A percentile compares a stretch with the other conserved stretches of the same genome.
phyloP scores from a whole-genome alignment of 2,797 vertebrate species.

The Chaenodraco wilsoni region DNA sequence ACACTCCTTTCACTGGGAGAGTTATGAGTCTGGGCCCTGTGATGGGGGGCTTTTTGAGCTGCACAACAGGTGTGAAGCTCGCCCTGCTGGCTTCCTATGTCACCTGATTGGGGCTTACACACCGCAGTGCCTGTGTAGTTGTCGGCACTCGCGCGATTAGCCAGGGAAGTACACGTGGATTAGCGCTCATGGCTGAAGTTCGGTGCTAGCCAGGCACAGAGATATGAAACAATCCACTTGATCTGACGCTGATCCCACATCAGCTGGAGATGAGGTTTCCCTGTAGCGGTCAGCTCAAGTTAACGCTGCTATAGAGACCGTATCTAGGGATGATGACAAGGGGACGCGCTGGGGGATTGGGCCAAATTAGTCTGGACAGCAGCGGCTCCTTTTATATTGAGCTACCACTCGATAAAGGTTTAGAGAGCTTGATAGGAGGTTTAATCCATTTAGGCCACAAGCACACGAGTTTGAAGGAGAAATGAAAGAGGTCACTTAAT shows the following conservation, averaged over 20 bases:
- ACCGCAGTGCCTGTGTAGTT: slow-evolving; percentile 51
- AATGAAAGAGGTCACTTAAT: slow-evolving; percentile 51
- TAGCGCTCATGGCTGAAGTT: slow-evolving; percentile 61
- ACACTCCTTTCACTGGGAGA: slow-evolving; percentile 80
- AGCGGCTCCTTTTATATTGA: slow-evolving; percentile 58
- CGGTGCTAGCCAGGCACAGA: slow-evolving; percentile 15
- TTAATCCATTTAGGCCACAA: slow-evolving; percentile 62
- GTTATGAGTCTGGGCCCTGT: slow-evolving; percentile 79
- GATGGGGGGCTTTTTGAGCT: slow-evolving; percentile 61
- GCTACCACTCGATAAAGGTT: slow-evolving; percentile 62
- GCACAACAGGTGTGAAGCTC: slow-evolving; percentile 79
- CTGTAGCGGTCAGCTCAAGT: slow-evolving; percentile 53
- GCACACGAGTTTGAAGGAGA: slow-evolving; percentile 61
- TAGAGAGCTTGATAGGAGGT: slow-evolving; percentile 45
- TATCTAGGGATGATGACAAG: slow-evolving; percentile 66
- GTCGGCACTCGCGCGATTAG: slow-evolving; percentile 67
- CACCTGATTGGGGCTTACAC: slow-evolving; percentile 73
- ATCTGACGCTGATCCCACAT: slow-evolving; percentile 70
- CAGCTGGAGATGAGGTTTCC: slow-evolving; percentile 64
- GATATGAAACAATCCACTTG: slow-evolving; percentile 55
- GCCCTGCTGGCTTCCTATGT: slow-evolving; percentile 58
- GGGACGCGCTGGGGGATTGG: slow-evolving; percentile 46
- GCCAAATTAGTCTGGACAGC: slow-evolving; percentile 57
- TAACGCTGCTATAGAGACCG: slow-evolving; percentile 72
- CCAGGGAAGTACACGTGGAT: slow-evolving; percentile 65